A percentile compares a stretch with the other conserved stretches of the same genome.
phyloP scores from a whole-genome alignment of 53 echinoderm and acorn worm species.

The Pentamera pediparva region DNA sequence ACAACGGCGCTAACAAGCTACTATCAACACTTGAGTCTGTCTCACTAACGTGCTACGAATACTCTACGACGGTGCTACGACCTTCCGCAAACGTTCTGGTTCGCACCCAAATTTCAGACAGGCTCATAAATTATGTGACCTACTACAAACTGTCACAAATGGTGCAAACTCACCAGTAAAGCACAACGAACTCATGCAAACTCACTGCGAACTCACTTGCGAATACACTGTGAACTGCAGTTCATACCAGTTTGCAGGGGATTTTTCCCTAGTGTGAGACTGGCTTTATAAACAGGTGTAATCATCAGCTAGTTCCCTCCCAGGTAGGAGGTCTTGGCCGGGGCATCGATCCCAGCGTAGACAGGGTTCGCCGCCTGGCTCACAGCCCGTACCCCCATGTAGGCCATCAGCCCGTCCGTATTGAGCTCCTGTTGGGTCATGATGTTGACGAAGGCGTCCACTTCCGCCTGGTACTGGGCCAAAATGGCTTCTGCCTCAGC shows the following conservation, averaged over 20 bases:
- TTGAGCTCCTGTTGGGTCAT: constrained; percentile 42
- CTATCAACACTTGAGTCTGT: too few species aligned
- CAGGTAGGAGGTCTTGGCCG: constrained; percentile 64
- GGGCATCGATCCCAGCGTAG: constrained; percentile 65
- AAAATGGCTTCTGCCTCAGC: constrained; percentile 59
- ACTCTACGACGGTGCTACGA: too few species aligned
- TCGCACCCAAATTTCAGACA: too few species aligned
- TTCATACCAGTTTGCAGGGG: too few species aligned
- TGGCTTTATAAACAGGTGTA: background rate
- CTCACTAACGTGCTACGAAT: too few species aligned
- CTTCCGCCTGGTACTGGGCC: constrained; percentile 57
- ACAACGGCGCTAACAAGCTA: too few species aligned
- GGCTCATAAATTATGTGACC: too few species aligned
- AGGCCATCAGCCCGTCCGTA: constrained; percentile 57
- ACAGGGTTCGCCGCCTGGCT: constrained; percentile 65
- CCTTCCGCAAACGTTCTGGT: too few species aligned
- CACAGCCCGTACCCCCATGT: constrained; percentile 63
- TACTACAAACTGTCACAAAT: too few species aligned
- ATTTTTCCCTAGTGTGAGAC: background rate
- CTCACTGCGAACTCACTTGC: background rate
- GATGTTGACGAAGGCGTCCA: constrained; percentile 52
- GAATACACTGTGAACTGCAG: background rate
- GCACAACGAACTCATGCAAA: background rate
- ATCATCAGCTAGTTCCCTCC: constrained; percentile 11
- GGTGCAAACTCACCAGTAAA: too few species aligned